Base-by-base conservation (phyloP, 2,113 vertebrate species). In the Meleagris gallopavo region DNA sequence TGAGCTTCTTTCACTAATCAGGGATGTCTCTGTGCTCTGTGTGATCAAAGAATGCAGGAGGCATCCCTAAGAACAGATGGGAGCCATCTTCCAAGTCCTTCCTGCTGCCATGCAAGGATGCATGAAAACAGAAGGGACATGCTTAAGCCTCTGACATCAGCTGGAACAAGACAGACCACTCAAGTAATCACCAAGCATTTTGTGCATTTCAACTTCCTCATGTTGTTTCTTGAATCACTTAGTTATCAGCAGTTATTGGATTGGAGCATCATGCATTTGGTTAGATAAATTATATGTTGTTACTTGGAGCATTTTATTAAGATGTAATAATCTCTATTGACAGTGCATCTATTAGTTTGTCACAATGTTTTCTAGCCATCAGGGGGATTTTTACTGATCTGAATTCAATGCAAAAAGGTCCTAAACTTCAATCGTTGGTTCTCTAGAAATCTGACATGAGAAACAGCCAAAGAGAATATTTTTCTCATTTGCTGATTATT, bases 401-500 rank as follows among this genome's bases (percentile, higher is more conserved):
- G n/a, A 89, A 77, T 91, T 94, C 86, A 64, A 85, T 18, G 9
- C n/a, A 75, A 84, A 70, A 66, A 34, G 66, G n/a, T 45, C 61
- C 88, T 93, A 84, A 94, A 88, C 83, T 40, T 94, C 57, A 90
- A 86, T n/a, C 21, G 46, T 81, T 18, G 32, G 57, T 65, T 86
- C 76, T 92, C 21, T 66, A 75, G 76, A 94, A 95, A 93, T 58
- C 61, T 92, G 90, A 90, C 80, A 88, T 84, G 77, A 91, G 72
- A 90, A 94, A 93, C 7, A 88, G 76, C 22, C 72, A 75, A 66
- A 91, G 40, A 93, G 94, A 96, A 96, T 86, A 66, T 91, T 94
- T 94, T 94, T 54, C 61, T 92, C 76, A 48, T 96, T 96, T 95
- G 62, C 73, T 95, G 88, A 94, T 93, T 95, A 95, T 96, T 95